Base-by-base conservation (phyloP, 2,888 invertebrate genomes). In the Melanostoma scalare region DNA sequence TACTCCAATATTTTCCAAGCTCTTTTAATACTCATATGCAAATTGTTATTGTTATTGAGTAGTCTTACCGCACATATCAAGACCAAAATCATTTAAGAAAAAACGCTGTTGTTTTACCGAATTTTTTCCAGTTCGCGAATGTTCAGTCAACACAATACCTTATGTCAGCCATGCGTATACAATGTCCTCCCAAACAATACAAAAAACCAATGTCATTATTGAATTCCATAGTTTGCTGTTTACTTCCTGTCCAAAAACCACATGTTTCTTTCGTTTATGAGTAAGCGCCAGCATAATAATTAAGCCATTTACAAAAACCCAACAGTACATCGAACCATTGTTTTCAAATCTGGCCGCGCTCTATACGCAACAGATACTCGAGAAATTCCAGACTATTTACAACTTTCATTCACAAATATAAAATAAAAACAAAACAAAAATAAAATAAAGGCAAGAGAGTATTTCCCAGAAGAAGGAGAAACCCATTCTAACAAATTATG, bases 401-500 rank as follows among this genome's bases (percentile, higher is more conserved):
- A 20, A 20, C 20, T 48, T 20, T 4, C 2, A 4, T 8, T 30
- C 36, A 8, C 9, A 2, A 33, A 46, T 10, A 3, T 31, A 30
- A 6, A 8, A 0, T 30, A 31, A 8, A 31, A 60, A 44, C 8
- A 60, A 60, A 60, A 6, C 10, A 60, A n/a, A 10, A 30, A 60
- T n/a, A n/a, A n/a, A n/a, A n/a, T n/a, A n/a, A n/a, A n/a, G n/a
- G n/a, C n/a, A n/a, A 20, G 20, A 75, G 71, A 71, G 75, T 75
- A 58, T 58, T 65, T 50, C 75, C 67, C 50, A 53, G 42, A 58
- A 42, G 52, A 48, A 58, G 63, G 76, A 80, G 71, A 71, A 80
- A 76, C 71, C 80, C 80, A 67, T 60, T 46, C 56, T 55, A 30
- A 6, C 75, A 75, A 80, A 75, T 80, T 80, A 76, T 71, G 36